Conservation (phyloP, 2,113 vertebrate species). For the Hirundichthys speculiger region DNA sequence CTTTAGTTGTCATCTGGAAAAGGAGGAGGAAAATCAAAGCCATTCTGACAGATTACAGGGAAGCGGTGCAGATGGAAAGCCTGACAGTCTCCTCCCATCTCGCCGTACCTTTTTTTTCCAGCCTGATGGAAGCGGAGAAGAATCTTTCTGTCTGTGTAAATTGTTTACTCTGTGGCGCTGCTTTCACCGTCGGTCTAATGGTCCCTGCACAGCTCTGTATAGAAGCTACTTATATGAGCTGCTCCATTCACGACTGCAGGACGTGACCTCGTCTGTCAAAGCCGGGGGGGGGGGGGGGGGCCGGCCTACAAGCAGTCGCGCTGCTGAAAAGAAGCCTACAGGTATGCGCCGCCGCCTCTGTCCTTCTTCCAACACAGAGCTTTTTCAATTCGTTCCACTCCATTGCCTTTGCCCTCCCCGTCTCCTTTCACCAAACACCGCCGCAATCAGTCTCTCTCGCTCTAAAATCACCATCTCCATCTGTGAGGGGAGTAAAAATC, state of each 20-base stretch:
- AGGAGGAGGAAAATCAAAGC: slow-evolving; percentile 48
- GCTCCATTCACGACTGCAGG: slow-evolving; percentile 48
- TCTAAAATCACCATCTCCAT: slow-evolving; percentile 74
- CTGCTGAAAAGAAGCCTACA: slow-evolving; percentile 49
- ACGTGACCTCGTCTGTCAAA: slow-evolving; percentile 57
- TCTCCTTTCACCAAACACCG: slow-evolving; percentile 64
- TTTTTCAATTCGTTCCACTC: slow-evolving; percentile 77
- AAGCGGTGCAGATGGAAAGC: slow-evolving; percentile 51
- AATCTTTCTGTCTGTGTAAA: slow-evolving; percentile 61
- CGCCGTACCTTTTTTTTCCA: slow-evolving; percentile 25
- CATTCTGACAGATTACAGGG: slow-evolving; percentile 68
- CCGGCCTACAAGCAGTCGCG: slow-evolving; percentile 21
- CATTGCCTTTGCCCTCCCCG: slow-evolving; percentile 56
- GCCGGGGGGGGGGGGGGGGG: neutral
- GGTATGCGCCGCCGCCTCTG: slow-evolving; percentile 57
- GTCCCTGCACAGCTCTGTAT: slow-evolving; percentile 44
- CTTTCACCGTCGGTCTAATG: slow-evolving; percentile 67
- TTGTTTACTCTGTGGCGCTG: slow-evolving; percentile 59
- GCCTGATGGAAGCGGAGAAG: slow-evolving; percentile 58
- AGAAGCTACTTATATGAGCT: slow-evolving; percentile 54
- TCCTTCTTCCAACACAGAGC: slow-evolving; percentile 55
- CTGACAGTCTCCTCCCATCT: slow-evolving; percentile 27
- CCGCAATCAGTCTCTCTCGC: slow-evolving; percentile 53
- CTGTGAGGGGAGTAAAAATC: slow-evolving; percentile 72
- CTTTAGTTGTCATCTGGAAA: slow-evolving; percentile 72